Conservation (phyloP, 2,797 vertebrate species). For the Macrochelys suwanniensis region DNA sequence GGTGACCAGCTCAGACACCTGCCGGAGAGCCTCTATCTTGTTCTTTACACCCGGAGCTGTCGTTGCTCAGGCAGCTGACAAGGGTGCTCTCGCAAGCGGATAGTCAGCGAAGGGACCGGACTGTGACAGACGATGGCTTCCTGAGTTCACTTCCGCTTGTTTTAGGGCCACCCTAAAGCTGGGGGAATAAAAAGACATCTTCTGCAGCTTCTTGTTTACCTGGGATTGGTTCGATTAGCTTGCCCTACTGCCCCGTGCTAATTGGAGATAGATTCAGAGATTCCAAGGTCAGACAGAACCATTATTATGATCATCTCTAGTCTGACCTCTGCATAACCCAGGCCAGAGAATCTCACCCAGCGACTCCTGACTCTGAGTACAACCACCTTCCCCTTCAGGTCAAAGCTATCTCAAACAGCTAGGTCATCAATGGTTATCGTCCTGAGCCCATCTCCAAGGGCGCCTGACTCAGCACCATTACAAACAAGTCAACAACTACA, state of each 20-base stretch:
- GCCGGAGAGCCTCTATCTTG: neutral
- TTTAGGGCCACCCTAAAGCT: too few relatives aligned
- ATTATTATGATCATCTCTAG: neutral
- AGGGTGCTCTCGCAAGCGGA: too few relatives aligned
- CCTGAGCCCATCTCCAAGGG: neutral
- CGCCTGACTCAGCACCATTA: neutral
- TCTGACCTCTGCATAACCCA: fast-evolving
- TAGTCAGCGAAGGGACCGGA: too few relatives aligned
- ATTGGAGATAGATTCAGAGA: too few relatives aligned
- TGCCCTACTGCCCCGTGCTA: too few relatives aligned
- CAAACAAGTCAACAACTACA: fast-evolving
- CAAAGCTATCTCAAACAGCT: neutral
- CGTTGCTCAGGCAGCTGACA: neutral
- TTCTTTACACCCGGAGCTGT: neutral
- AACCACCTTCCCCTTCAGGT: neutral
- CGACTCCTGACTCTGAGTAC: neutral
- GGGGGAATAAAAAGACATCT: too few relatives aligned
- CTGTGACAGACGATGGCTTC: too few relatives aligned
- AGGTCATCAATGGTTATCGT: neutral
- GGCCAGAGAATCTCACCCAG: neutral
- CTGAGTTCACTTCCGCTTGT: too few relatives aligned
- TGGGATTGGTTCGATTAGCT: too few relatives aligned
- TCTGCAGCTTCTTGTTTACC: too few relatives aligned
- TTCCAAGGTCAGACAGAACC: neutral
- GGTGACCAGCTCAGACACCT: too few relatives aligned